Evolutionary conservation across 2,797 vertebrate species (phyloP).

Genomic region (Neosilurus hyrtlii): DNA sequence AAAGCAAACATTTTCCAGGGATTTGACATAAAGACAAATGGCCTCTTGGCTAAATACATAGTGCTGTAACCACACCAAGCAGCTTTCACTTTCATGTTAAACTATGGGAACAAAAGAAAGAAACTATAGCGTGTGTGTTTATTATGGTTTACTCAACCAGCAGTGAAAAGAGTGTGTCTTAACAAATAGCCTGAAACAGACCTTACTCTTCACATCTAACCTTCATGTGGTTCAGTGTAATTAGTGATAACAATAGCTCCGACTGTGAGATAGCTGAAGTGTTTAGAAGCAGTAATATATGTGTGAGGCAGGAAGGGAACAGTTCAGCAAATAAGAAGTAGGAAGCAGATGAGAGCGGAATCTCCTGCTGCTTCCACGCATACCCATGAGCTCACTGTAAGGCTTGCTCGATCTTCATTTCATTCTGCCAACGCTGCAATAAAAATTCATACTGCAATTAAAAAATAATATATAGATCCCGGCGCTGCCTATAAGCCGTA

Average conservation of each 20-base stretch:
- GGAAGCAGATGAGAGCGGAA: background rate
- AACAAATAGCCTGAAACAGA: background rate
- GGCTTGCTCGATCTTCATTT: background rate
- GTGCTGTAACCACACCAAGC: background rate
- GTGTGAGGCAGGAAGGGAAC: constrained; percentile 34
- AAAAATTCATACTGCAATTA: no score
- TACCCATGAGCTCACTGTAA: background rate
- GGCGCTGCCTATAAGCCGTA: no score
- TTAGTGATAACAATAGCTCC: constrained; percentile 31
- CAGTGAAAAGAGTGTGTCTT: constrained; percentile 15
- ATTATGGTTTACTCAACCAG: constrained; percentile 16
- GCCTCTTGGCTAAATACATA: background rate
- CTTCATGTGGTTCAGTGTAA: constrained; percentile 7
- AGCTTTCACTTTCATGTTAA: background rate
- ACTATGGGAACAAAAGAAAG: background rate
- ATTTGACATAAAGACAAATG: background rate
- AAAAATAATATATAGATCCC: no score
- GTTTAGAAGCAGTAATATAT: background rate
- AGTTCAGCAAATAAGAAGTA: constrained; percentile 19
- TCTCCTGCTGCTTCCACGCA: background rate
- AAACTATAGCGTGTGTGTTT: constrained; percentile 5
- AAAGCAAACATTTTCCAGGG: background rate
- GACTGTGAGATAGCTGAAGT: constrained; percentile 29
- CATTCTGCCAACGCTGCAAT: background rate
- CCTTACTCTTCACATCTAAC: background rate